Evolutionary conservation across 2,797 vertebrate genomes (phyloP), one percentile per base, ranked within the genome.

Genomic region (Chelmon rostratus): DNA sequence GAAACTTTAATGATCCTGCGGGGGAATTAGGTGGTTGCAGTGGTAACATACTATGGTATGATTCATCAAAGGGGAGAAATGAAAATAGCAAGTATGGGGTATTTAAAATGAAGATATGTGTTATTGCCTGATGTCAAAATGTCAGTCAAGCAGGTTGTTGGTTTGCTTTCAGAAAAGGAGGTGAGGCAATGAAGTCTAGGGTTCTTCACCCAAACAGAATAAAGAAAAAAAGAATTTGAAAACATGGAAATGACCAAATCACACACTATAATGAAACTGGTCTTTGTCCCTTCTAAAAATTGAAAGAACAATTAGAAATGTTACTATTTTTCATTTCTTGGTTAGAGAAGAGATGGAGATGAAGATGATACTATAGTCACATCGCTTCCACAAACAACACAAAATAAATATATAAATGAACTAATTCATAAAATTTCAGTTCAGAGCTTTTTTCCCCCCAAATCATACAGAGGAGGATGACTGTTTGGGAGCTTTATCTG

Each of bases 1-100:
- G 75, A 81, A 78, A 54, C 42, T 31, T 75, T 59, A 44, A 77
- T 53, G 65, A 46, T 33, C 64, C 59, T 25, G 42, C 1, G 12
- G 35, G 64, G 68, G 70, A 38, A 49, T 1, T 38, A 25, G 35
- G 52, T 25, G 23, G 49, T 12, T 70, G 59, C 38, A 38, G 50
- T 15, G 35, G 56, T 37, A 13, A 80, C 16, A 46, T 38, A 54
- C 21, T 59, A 28, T 49, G 5, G 19, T 28, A 37, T 54, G 54
- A 49, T 40, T 57, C 53, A 79, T 73, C 38, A 46, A 46, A 56
- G 31, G 31, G 42, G 23, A 47, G 50, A 33, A 38, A 18, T 25
- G 21, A 59, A 52, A 23, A 56, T 16, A 62, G 63, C 1, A 35
- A 40, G 62, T 31, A 37, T 21, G 8, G 9, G 13, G n/a, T 46